Base-by-base conservation (phyloP, 1,140 invertebrate genomes). In the Triops cancriformis region DNA sequence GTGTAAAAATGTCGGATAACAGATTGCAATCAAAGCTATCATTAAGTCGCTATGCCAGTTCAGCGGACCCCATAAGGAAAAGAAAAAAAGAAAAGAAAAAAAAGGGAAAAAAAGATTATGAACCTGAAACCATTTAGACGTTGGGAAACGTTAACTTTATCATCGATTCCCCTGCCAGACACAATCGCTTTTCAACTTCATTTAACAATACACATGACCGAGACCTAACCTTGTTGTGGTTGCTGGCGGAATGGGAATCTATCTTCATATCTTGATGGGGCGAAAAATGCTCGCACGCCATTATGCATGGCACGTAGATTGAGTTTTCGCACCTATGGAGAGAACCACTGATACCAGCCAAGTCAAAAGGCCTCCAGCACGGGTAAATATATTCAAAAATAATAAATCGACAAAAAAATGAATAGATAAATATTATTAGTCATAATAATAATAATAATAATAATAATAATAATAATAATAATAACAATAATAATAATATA, bases 1-100 rank as follows among this genome's bases (percentile, higher is more conserved):
- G 51, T 64, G 51, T 64, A 23, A 64, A 64, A 64, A 64, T 64
- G 51, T 23, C 14, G 14, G 51, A 64, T 64, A 64, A 64, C 51
- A 64, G 51, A 64, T 64, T 64, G 51, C 51, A 64, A 64, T 64
- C 51, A 64, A 64, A 64, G 51, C 51, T 64, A 64, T 64, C 51
- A 64, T 64, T 64, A 64, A 64, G 51, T 64, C 14, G 9, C 18
- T 14, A 18, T 64, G 51, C 23, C 51, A 18, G 23, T 64, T 10
- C 23, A 64, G 14, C 51, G 51, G 9, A 3, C n/a, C 14, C 51
- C 31, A 37, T 37, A 37, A 37, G 31, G 31, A 37, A 37, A 37
- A 37, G 31, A 37, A 37, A 37, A 37, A 37, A 7, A 37, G 7
- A 7, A 7, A 7, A 37, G 7, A 37, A 37, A 37, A 37, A 7